These are phyloP conservation scores for Eupithecia dodoneata DNA, from an alignment of 2,888 invertebrate species.

Conservation along the genomic window DNA sequence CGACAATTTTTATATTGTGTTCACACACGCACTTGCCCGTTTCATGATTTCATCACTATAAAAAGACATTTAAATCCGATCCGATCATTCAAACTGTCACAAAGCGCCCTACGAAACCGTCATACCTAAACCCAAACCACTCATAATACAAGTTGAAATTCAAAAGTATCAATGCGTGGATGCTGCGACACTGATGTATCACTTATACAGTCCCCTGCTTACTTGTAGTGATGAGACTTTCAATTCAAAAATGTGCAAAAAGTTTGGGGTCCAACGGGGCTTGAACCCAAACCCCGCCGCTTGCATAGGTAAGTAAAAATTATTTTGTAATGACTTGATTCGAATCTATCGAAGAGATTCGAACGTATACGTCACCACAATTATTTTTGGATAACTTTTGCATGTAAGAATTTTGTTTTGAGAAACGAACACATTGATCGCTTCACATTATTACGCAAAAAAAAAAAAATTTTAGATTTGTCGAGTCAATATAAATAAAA, in stretches of 20 bases:
- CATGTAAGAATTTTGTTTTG: neutral
- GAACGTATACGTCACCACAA: neutral
- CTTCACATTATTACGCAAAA: neutral
- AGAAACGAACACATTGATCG: neutral
- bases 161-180: constrained; percentile 42
- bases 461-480: neutral
- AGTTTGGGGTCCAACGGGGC: neutral
- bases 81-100: constrained; percentile 16
- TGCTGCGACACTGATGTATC: constrained; percentile 75
- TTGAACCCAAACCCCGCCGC: neutral
- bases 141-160: constrained; percentile 34
- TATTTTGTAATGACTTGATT: no score
- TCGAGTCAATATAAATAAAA: neutral
- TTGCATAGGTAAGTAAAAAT: neutral
- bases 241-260: neutral
- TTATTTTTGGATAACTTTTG: neutral
- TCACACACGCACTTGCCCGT: neutral
- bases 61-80: neutral
- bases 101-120: constrained; percentile 3
- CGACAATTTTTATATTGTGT: neutral
- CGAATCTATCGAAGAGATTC: no score
- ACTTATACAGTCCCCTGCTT: constrained; percentile 53
- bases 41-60: neutral
- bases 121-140: constrained; percentile 29
- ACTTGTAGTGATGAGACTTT: constrained; percentile 28